Base-by-base conservation (phyloP, 2,888 invertebrate species). In the Deroplatys truncata region DNA sequence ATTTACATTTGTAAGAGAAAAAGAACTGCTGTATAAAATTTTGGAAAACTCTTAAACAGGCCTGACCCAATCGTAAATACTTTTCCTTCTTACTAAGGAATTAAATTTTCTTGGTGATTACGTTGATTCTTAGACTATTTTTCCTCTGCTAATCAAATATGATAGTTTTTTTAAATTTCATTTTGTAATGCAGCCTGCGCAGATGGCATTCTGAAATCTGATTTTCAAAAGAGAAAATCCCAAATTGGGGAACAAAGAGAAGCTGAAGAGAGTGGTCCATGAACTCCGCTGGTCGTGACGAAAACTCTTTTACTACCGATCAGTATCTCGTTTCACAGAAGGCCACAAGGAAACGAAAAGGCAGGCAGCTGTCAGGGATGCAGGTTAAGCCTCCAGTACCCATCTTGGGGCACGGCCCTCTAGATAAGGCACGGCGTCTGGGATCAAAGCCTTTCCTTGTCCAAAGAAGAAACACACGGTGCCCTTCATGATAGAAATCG, bases 401-500 rank as follows among this genome's bases (percentile, higher is more conserved):
- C 56, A 72, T 72, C 56, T 72, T 72, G 56, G 56, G 56, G 56
- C 56, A 72, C 56, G 56, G 56, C 56, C 56, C 56, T 72, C 56
- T 72, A 72, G 56, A 72, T 72, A 72, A 72, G 56, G 56, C 56
- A 72, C 56, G 56, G 20, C 25, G 56, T 72, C 56, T 72, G 25
- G 56, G 56, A 72, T 72, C 56, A 72, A 72, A 72, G 56, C 56
- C 25, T 72, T 72, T 72, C 56, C 56, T 72, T 72, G 56, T 72
- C 56, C 56, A 72, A 72, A 72, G 56, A 72, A 72, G 56, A 72
- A 72, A 86, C 86, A 86, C 86, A 86, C 56, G 56, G 7, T 25
- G 29, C 31, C 86, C 56, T 86, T 86, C 86, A 86, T 86, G 82
- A 86, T 56, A 85, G 28, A 85, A 85, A 85, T 85, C 85, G 85